These are phyloP conservation scores for Crocidura indochinensis DNA, from an alignment of 2,797 vertebrate species.

Conservation along the genomic window DNA sequence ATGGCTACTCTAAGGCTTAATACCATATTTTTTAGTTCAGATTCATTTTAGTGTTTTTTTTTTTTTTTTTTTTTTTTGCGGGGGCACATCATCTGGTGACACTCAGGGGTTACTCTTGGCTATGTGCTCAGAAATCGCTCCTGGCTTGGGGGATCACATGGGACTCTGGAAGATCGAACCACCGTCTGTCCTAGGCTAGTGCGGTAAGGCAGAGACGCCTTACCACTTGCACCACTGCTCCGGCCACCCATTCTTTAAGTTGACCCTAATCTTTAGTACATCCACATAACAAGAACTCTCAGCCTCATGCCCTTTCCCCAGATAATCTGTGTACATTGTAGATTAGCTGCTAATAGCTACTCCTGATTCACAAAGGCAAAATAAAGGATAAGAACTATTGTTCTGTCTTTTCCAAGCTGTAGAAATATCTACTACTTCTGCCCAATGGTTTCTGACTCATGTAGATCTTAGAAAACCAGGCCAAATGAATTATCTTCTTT, in stretches of 20 bases:
- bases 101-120: no score
- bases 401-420: constrained; percentile 13
- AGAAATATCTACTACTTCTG: constrained; percentile 19
- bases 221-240: no score
- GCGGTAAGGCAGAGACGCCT: no score
- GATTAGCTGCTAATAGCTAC: neutral
- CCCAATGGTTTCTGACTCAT: constrained; percentile 49
- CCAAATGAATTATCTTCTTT: constrained; percentile 49
- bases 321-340: neutral
- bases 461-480: constrained; percentile 63
- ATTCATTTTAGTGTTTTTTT: no score
- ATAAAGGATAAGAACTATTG: neutral
- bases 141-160: no score
- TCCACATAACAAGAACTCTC: neutral
- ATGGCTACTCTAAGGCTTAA: neutral
- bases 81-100: no score
- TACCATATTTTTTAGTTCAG: neutral
- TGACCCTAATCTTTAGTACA: neutral
- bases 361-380: neutral
- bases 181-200: no score
- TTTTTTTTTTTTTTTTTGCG: no score
- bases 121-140: no score
- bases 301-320: neutral
- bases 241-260: neutral
- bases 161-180: no score